A percentile compares a stretch with the other conserved stretches of the same genome.
Conservation (phyloP, 2,113 vertebrate species). For the Loxodonta africana region DNA sequence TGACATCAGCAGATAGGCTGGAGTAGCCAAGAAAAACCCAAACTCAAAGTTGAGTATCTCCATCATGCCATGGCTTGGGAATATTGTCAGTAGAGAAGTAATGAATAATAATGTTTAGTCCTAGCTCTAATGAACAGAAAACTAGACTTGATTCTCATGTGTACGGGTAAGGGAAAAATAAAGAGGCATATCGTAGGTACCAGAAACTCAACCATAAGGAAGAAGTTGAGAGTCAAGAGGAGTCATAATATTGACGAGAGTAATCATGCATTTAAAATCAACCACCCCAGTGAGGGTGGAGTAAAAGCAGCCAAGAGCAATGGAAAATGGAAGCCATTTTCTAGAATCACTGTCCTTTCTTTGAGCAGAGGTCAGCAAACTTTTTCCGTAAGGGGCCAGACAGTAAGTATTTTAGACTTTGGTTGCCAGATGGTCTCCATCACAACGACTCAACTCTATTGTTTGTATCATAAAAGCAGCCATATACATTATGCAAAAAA, state of each 20-base stretch:
- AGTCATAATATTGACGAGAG: neutral
- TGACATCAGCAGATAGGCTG: neutral
- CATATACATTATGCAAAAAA: neutral
- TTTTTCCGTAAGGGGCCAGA: neutral
- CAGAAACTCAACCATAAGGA: neutral
- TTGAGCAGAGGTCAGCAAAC: neutral
- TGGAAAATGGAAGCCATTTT: neutral
- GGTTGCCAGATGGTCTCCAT: neutral
- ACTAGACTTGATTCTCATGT: neutral
- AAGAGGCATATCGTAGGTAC: accelerated
- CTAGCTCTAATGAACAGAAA: neutral
- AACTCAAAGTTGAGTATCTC: neutral
- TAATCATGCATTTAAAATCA: neutral
- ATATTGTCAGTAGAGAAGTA: neutral
- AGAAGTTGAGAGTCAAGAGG: neutral
- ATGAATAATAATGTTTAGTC: neutral
- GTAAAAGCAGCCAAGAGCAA: neutral
- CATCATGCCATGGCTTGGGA: accelerated
- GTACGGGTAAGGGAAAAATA: no score
- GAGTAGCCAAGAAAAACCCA: neutral
- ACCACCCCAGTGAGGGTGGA: no score
- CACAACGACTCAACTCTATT: neutral
- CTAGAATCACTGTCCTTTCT: neutral
- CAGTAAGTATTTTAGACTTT: neutral
- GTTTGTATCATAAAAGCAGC: neutral